Percentiles rank a stretch among this genome's conserved stretches.
Evolutionary conservation across 2,797 vertebrate genomes (phyloP).

Genomic region (Scolopax rusticola): DNA sequence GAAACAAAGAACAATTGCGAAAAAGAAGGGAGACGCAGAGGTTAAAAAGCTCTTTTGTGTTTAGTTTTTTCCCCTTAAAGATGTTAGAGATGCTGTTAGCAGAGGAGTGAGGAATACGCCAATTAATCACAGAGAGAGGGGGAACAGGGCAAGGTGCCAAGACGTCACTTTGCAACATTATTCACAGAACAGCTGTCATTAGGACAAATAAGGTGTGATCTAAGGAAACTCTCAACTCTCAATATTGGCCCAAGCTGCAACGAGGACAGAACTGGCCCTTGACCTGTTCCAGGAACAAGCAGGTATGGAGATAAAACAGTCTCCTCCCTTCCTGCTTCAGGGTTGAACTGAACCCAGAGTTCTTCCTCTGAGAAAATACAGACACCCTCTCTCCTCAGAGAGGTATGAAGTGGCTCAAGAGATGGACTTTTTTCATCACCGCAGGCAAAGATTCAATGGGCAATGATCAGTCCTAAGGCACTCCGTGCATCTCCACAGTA

Average conservation of each 20-base stretch:
- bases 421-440: not conserved
- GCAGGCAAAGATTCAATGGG: not conserved
- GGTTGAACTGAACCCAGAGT: not conserved
- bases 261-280: not conserved
- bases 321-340: not conserved
- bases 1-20: not conserved
- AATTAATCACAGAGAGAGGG: conserved; percentile 43
- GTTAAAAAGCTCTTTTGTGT: conserved; percentile 6
- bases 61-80: not conserved
- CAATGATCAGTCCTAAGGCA: not conserved
- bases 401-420: not conserved
- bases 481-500: not conserved
- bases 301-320: not conserved
- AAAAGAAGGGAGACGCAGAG: not conserved
- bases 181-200: conserved; percentile 20
- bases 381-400: not conserved
- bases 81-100: conserved; percentile 5
- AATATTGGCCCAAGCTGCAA: not conserved
- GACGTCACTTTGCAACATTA: conserved; percentile 60
- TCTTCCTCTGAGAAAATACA: not conserved
- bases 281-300: not conserved
- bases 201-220: conserved; percentile 33
- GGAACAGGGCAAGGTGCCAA: conserved; percentile 36
- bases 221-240: not conserved
- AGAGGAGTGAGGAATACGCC: not conserved